Base-by-base conservation (phyloP, 2,888 invertebrate genomes). In the Torymus auratus region DNA sequence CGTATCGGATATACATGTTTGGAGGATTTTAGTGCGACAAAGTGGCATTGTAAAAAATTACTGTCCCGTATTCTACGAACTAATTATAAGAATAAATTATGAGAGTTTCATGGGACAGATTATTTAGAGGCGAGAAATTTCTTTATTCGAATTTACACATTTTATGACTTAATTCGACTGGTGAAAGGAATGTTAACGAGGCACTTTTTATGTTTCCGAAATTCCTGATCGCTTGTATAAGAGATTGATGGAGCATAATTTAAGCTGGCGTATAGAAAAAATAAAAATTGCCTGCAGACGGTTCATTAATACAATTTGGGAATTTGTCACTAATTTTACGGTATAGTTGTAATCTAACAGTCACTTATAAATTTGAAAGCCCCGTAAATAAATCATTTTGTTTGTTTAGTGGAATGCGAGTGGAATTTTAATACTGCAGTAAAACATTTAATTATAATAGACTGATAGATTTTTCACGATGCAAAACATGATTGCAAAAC, bases 181-280 rank as follows among this genome's bases (percentile, higher is more conserved):
- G 75, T 75, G 67, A 67, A 50, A 75, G 58, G 75, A 75, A 75
- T 75, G 75, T 75, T 75, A 75, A 75, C 75, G 67, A 75, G 75
- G 52, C 15, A 58, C 7, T 60, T 71, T 71, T 61, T 60, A 23
- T 23, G 4, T 23, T 55, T 55, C n/a, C n/a, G 15, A n/a, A 23
- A 62, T 23, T 41, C 41, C 41, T 41, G 41, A 41, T 41, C 41
- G 41, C 41, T 14, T 23, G 13, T 60, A 60, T 60, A 23, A 62
- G 20, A 62, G 14, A 20, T 62, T 62, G 17, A 15, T 17, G n/a
- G n/a, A 60, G 23, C 7, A 28, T 13, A 28, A 28, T 62, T 20
- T 62, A 23, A 62, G 28, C 17, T 62, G 15, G 15, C 20, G 62
- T 23, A 23, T 13, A 13, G 13, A 14, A 41, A 41, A 41, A 41